phyloP scores from a whole-genome alignment of 2,888 invertebrate species.

The Leptogaster cylindrica region DNA sequence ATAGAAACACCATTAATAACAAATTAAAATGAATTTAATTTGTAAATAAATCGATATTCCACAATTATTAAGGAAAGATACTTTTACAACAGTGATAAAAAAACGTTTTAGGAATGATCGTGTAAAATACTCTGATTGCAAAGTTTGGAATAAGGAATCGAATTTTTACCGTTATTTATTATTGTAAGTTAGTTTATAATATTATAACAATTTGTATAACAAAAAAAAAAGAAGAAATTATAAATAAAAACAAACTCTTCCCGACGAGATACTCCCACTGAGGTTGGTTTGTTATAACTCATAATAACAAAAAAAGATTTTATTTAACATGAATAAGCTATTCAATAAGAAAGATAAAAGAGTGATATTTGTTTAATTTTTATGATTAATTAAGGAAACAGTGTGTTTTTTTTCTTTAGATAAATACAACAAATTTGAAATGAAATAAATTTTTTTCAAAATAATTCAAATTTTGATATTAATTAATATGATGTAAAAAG shows the following conservation, averaged over 20 bases:
- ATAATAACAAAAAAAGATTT: background rate
- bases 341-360: conserved; percentile 2
- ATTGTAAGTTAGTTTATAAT: background rate
- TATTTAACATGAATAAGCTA: conserved; percentile 3
- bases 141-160: conserved; percentile 12
- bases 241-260: background rate
- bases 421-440: conserved; percentile 15
- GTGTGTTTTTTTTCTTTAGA: conserved; percentile 14
- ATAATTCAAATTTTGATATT: too few relatives aligned
- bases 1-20: too few relatives aligned
- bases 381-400: conserved; percentile 4
- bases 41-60: too few relatives aligned
- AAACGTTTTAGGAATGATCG: too few relatives aligned
- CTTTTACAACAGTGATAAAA: too few relatives aligned
- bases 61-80: too few relatives aligned
- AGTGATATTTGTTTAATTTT: conserved; percentile 34
- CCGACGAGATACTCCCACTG: conserved; percentile 1
- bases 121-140: background rate
- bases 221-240: too few relatives aligned
- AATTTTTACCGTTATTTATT: conserved; percentile 28
- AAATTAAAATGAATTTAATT: too few relatives aligned
- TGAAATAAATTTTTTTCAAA: conserved; percentile 28
- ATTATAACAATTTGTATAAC: background rate
- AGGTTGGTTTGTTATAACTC: conserved; percentile 1
- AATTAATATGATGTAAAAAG: too few relatives aligned